phyloP scores from a whole-genome alignment of 2,888 invertebrate species.

The Athalia rosae region DNA sequence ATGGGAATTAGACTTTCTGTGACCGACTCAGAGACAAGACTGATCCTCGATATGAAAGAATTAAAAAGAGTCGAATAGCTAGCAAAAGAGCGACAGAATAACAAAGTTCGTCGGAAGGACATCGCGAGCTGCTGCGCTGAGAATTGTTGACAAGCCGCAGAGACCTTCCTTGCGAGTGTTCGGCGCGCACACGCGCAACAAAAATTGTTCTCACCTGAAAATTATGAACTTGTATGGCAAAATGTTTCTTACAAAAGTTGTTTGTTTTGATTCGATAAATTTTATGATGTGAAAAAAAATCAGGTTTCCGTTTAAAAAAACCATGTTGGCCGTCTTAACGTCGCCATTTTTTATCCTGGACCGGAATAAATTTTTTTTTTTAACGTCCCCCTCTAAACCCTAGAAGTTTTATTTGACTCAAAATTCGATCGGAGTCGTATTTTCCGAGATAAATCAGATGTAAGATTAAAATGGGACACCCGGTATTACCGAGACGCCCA shows the following conservation, averaged over 20 bases:
- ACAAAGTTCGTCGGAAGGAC: constrained; percentile 13
- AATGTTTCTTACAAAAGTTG: no score
- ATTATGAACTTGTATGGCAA: no score
- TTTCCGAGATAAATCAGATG: background rate
- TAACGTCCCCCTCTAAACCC: constrained; percentile 6
- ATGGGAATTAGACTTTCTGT: constrained; percentile 11
- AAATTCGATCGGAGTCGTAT: background rate
- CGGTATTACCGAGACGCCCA: background rate
- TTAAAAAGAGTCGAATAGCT: constrained; percentile 18
- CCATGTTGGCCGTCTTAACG: no score
- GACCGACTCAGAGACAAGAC: constrained; percentile 20
- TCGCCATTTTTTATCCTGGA: no score
- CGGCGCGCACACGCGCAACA: no score
- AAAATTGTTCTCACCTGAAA: no score
- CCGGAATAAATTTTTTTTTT: constrained; percentile 2
- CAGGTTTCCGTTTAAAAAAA: no score
- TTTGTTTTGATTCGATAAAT: no score
- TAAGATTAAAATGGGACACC: background rate
- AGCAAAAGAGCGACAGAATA: constrained; percentile 1
- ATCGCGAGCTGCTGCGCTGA: constrained; percentile 21
- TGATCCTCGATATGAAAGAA: constrained; percentile 20
- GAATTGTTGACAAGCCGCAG: constrained; percentile 6
- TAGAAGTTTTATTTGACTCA: background rate
- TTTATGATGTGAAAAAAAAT: no score
- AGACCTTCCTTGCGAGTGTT: constrained; percentile 11